Evolutionary conservation across 35 echinoderm and acorn worm species (phyloP).

Genomic region (Antedon bifida): DNA sequence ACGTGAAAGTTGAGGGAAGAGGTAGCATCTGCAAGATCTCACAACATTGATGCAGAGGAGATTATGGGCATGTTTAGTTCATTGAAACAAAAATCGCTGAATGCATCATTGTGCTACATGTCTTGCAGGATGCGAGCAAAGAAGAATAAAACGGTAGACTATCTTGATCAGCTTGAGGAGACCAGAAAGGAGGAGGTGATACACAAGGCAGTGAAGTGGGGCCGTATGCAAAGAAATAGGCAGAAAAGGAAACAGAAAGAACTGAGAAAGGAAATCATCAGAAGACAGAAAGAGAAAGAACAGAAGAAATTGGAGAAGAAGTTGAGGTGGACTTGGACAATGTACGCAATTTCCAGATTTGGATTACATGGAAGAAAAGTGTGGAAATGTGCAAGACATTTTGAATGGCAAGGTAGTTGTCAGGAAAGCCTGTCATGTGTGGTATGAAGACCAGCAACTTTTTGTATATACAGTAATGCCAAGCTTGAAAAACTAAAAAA

Average conservation of each 20-base stretch:
- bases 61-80: not conserved
- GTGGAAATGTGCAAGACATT: not conserved
- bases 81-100: not conserved
- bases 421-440: constrained; percentile 10
- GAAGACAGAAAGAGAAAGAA: constrained; percentile 17
- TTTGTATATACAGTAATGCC: constrained; percentile 16
- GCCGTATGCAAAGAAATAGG: constrained; percentile 5
- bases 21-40: not conserved
- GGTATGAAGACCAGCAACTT: constrained; percentile 15
- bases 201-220: constrained; percentile 6
- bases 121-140: not conserved
- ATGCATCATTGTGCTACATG: not conserved
- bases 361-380: not conserved
- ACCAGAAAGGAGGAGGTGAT: not conserved
- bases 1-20: not conserved
- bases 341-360: not conserved
- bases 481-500: constrained; percentile 18
- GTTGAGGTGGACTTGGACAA: not conserved
- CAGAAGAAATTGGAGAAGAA: constrained; percentile 4
- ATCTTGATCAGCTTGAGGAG: not conserved
- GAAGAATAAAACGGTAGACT: not conserved
- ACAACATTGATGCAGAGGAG: not conserved
- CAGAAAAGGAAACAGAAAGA: constrained; percentile 8
- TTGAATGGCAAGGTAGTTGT: not conserved
- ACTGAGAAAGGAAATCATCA: constrained; percentile 9